Percentiles rank a stretch among this genome's conserved stretches.
Conservation (phyloP, 2,113 vertebrate genomes). For the Chaetura pelagica region DNA sequence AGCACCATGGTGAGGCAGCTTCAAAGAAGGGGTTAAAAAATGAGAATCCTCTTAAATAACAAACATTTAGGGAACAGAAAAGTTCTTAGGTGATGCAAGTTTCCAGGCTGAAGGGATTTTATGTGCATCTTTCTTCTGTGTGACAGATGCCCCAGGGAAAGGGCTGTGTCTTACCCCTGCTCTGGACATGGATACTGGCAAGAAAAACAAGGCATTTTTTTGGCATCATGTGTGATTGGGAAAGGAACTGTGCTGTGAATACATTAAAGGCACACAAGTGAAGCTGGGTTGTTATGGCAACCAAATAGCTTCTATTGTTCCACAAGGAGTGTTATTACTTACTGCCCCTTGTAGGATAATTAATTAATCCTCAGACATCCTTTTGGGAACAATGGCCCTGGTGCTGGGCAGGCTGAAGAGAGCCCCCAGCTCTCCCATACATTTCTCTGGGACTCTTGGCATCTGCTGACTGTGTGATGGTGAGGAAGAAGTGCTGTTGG, state of each 20-base stretch:
- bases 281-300: conserved; percentile 36
- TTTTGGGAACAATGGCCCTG: conserved; percentile 35
- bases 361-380: conserved; percentile 64
- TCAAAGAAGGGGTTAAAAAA: not conserved
- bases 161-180: not conserved
- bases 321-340: conserved; percentile 60
- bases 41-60: not conserved
- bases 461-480: not conserved
- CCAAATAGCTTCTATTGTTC: conserved; percentile 62
- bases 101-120: conserved; percentile 16
- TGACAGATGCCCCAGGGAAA: not conserved
- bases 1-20: not conserved
- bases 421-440: not conserved
- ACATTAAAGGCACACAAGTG: conserved; percentile 63
- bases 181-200: conserved; percentile 14
- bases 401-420: not conserved
- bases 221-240: not conserved
- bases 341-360: conserved; percentile 64
- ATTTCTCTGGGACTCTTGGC: not conserved
- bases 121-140: not conserved
- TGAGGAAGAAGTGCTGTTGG: not conserved
- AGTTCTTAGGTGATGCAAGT: not conserved
- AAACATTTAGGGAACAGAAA: not conserved
- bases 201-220: conserved; percentile 58
- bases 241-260: conserved; percentile 54